Percentiles rank a stretch among this genome's conserved stretches.
phyloP scores from a whole-genome alignment of 2,797 vertebrate species.

The Pagetopsis macropterus region DNA sequence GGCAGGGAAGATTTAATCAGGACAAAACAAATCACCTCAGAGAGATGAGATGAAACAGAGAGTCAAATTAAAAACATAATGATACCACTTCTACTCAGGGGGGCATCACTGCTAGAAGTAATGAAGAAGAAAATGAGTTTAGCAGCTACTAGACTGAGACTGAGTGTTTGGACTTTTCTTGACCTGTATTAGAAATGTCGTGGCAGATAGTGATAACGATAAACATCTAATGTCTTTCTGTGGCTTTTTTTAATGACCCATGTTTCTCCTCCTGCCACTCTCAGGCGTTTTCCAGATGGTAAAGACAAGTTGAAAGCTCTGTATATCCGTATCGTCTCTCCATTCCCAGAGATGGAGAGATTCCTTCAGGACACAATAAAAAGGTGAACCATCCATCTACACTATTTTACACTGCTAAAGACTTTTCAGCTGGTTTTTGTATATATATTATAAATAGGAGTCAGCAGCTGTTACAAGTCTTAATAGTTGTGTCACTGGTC shows the following conservation, averaged over 20 bases:
- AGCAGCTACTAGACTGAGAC: constrained; percentile 5
- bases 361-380: constrained; percentile 93
- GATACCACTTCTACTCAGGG: constrained; percentile 13
- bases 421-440: background rate
- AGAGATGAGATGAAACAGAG: constrained; percentile 32
- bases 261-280: constrained; percentile 39
- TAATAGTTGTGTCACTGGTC: background rate
- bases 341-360: constrained; percentile 94
- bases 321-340: constrained; percentile 89
- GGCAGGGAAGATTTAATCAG: constrained; percentile 28
- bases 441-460: background rate
- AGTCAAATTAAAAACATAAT: constrained; percentile 29
- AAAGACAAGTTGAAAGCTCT: constrained; percentile 89
- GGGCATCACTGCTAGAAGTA: constrained; percentile 15
- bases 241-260: constrained; percentile 1
- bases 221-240: constrained; percentile 34
- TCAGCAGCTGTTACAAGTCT: background rate
- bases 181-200: constrained; percentile 28
- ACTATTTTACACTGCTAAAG: background rate
- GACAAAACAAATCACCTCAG: constrained; percentile 40
- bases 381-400: constrained; percentile 78
- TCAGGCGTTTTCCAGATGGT: constrained; percentile 83
- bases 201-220: constrained; percentile 16
- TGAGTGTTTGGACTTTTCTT: constrained; percentile 7
- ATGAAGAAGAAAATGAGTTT: constrained; percentile 21